These are phyloP conservation scores for Beris morrisii DNA, from an alignment of 2,888 invertebrate species.

Conservation along the genomic window DNA sequence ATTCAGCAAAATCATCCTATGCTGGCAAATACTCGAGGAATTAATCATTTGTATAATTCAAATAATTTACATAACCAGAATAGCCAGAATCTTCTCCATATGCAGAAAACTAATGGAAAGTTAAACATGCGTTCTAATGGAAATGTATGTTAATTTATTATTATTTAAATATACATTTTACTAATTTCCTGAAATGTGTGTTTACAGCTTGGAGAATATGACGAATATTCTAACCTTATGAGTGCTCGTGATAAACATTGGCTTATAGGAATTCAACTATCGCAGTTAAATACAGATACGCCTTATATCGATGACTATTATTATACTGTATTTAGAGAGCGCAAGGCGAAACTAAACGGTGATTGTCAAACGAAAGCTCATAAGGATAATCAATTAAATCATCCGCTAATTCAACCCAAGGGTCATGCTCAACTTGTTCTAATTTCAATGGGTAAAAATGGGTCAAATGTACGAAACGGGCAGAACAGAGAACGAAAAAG, in stretches of 20 bases:
- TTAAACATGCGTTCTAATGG: constrained; percentile 41
- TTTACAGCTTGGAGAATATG: constrained; percentile 58
- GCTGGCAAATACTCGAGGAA: constrained; percentile 46
- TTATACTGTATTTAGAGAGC: constrained; percentile 78
- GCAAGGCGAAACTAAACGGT: constrained; percentile 63
- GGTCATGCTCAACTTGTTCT: constrained; percentile 56
- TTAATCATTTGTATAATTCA: constrained; percentile 44
- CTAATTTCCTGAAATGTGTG: constrained; percentile 21
- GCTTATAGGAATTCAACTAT: constrained; percentile 91
- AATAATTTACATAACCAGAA: constrained; percentile 43
- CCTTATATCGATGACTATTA: constrained; percentile 98
- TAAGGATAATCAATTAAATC: constrained; percentile 67
- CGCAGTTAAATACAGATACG: constrained; percentile 91
- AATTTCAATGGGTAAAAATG: constrained; percentile 55
- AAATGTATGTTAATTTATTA: constrained; percentile 43
- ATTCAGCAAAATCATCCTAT: constrained; percentile 57
- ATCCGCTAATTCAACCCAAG: constrained; percentile 60
- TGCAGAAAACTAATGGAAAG: constrained; percentile 42
- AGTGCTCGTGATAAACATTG: constrained; percentile 92
- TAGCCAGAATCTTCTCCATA: constrained; percentile 39
- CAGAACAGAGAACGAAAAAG: constrained; percentile 62
- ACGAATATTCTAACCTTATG: constrained; percentile 93
- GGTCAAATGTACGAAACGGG: constrained; percentile 58
- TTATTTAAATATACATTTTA: constrained; percentile 9
- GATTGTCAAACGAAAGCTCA: constrained; percentile 64